Evolutionary conservation across 2,888 invertebrate genomes (phyloP), one percentile per base, ranked within the genome.

Genomic region (Drosophila birchii): DNA sequence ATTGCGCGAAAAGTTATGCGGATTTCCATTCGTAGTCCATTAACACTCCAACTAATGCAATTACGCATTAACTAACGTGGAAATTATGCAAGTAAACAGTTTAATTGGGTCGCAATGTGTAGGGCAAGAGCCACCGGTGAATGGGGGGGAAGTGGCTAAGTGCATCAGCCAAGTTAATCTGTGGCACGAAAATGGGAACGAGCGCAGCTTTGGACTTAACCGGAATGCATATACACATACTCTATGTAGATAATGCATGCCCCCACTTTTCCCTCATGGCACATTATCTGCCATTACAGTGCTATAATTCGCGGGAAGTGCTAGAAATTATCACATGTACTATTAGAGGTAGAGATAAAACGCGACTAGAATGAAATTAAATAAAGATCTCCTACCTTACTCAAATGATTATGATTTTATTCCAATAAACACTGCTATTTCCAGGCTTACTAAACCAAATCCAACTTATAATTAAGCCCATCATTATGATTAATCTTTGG

Each of bases 31-130:
- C 62, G 49, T 45, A 57, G 62, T 51, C 64, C 56, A 75, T 76
- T 75, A 76, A 76, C 75, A 76, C 75, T 63, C 54, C 67, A 78
- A 79, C 59, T 71, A 71, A 70, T 78, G 69, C 78, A 78, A 80
- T 78, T 80, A 86, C 78, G 64, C 79, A 76, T 58, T 60, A 79
- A 72, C 86, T 83, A 88, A 84, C 79, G 72, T 88, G 84, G 57
- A 86, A 86, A 88, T 88, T 86, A 88, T 89, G 84, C 84, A 86
- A 89, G 85, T 89, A 86, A 86, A 89, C 88, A 86, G 79, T 88
- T 88, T 86, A 86, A 86, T 86, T 86, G 67, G 85, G 88, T 78
- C 85, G 76, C 63, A 62, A 76, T 57, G 74, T 80, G 77, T 69
- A 78, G 66, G 32, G 23, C 11, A 18, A 18, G 39, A n/a, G 61